phyloP scores from a whole-genome alignment of 2,797 vertebrate genomes.

The Sebastes matsubarae region DNA sequence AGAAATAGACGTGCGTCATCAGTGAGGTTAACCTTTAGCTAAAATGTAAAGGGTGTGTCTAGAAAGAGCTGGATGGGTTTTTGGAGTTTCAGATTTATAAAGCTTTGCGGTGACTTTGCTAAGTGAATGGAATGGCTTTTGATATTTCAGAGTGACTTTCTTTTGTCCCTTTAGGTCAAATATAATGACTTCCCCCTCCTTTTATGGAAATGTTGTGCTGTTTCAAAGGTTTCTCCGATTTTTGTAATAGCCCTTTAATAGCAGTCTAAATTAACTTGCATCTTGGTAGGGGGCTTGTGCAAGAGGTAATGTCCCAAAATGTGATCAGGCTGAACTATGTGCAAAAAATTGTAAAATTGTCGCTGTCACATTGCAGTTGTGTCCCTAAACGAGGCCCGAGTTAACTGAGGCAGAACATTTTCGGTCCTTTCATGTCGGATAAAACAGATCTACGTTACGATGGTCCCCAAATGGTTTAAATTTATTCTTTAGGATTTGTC shows the following conservation, averaged over 20 bases:
- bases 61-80: slow-evolving; percentile 54
- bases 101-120: slow-evolving; percentile 54
- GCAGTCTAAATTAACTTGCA: slow-evolving; percentile 36
- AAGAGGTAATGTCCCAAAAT: slow-evolving; percentile 21
- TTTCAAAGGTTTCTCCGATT: slow-evolving; percentile 58
- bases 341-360: slow-evolving; percentile 24
- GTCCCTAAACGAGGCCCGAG: slow-evolving; percentile 29
- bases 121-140: slow-evolving; percentile 49
- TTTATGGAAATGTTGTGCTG: slow-evolving; percentile 56
- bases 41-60: slow-evolving; percentile 81
- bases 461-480: not conserved
- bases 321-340: slow-evolving; percentile 15
- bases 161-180: slow-evolving; percentile 63
- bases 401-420: slow-evolving; percentile 2
- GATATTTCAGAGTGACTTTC: slow-evolving; percentile 61
- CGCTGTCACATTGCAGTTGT: slow-evolving; percentile 2
- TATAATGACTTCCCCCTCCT: slow-evolving; percentile 55
- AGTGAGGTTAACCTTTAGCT: slow-evolving; percentile 77
- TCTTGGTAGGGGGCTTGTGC: slow-evolving; percentile 6
- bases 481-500: not conserved
- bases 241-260: slow-evolving; percentile 45
- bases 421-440: not conserved
- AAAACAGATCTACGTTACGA: not conserved
- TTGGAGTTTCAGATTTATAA: slow-evolving; percentile 42
- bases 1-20: slow-evolving; percentile 68